phyloP scores from a whole-genome alignment of 2,888 invertebrate genomes.

The Resseliella maxima region DNA sequence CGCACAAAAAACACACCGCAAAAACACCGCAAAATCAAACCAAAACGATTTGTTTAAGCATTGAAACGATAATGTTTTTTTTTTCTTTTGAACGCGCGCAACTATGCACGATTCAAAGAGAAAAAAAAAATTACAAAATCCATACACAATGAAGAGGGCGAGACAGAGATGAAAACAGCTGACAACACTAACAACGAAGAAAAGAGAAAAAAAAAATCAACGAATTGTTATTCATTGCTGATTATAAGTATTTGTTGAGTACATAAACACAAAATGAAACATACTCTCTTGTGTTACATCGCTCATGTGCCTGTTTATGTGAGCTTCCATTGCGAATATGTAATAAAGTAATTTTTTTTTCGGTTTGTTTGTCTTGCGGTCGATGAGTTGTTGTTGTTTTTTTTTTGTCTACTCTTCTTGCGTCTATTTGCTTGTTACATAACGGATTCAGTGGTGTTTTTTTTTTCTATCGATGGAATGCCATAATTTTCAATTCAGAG shows the following conservation, averaged over 20 bases:
- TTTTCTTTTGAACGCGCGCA: neutral
- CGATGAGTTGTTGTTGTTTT: neutral
- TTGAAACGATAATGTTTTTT: constrained; percentile 32
- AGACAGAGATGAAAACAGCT: too few species aligned
- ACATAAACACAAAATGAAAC: constrained; percentile 27
- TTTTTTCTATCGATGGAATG: constrained; percentile 3
- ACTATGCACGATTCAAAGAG: constrained; percentile 4
- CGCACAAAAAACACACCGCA: neutral
- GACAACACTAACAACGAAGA: neutral
- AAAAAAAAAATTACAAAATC: neutral
- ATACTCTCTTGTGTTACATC: constrained; percentile 1
- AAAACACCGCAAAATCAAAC: neutral
- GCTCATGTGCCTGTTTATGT: constrained; percentile 46
- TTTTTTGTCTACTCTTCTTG: neutral
- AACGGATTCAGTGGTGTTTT: neutral
- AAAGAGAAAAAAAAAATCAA: neutral
- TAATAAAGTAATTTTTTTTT: constrained; percentile 10
- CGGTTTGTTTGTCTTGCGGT: neutral
- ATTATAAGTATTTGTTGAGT: constrained; percentile 26
- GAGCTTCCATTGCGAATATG: constrained; percentile 30
- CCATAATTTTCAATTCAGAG: constrained; percentile 17
- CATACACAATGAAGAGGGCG: neutral
- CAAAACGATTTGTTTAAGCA: constrained; percentile 38
- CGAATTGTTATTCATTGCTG: constrained; percentile 49
- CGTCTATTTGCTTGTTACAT: neutral